These are phyloP conservation scores for Stenotaenia linearis DNA, from an alignment of 2,888 invertebrate species.

Conservation along the genomic window DNA sequence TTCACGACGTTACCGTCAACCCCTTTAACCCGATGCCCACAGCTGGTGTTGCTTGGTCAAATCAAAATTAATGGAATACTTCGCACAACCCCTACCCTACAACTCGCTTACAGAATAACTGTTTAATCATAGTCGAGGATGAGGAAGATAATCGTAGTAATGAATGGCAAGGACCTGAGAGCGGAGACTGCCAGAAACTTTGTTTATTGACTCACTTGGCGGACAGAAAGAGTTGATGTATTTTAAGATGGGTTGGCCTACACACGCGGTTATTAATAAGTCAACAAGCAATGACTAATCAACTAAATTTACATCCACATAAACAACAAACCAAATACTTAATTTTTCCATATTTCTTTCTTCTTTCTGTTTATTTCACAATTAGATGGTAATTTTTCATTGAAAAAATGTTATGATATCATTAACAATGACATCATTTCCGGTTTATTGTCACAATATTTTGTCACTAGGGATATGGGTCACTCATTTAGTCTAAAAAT, in stretches of 20 bases:
- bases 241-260: slow-evolving; percentile 23
- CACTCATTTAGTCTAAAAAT: neutral
- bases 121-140: neutral
- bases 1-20: no score
- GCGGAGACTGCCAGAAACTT: slow-evolving; percentile 17
- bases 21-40: no score
- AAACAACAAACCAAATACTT: neutral
- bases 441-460: neutral
- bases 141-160: slow-evolving; percentile 11
- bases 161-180: slow-evolving; percentile 19
- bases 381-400: neutral
- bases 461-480: neutral
- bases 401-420: neutral
- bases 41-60: no score
- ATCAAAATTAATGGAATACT: no score
- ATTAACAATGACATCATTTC: neutral
- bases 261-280: slow-evolving; percentile 17
- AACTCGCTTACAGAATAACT: no score
- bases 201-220: slow-evolving; percentile 26
- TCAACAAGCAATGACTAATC: slow-evolving; percentile 21
- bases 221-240: slow-evolving; percentile 10
- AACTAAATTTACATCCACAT: slow-evolving; percentile 10
- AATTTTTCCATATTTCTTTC: neutral
- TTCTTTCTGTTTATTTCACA: neutral
- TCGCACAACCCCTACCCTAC: no score